A percentile compares a stretch with the other conserved stretches of the same genome.
Conservation (phyloP, 2,797 vertebrate species). For the Ptychadena robeensis region DNA sequence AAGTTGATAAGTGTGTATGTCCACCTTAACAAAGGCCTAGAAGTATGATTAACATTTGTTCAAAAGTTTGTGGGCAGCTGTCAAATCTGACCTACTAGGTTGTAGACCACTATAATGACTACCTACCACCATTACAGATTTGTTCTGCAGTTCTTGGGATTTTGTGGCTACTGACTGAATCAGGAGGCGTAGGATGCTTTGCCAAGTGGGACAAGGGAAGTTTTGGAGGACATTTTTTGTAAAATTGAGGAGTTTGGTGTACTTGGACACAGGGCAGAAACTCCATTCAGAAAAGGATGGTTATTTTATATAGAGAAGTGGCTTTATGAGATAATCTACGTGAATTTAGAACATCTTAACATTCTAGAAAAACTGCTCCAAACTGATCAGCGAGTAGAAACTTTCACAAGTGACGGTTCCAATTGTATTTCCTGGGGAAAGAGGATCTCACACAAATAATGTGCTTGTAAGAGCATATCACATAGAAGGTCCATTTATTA, state of each 20-base stretch:
- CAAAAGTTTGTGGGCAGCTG: too few relatives aligned
- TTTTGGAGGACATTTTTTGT: background rate
- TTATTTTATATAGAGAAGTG: background rate
- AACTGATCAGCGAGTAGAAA: background rate
- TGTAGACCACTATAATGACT: too few relatives aligned
- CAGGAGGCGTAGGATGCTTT: background rate
- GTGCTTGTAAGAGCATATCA: too few relatives aligned
- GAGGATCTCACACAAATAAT: too few relatives aligned
- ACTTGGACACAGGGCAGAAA: too few relatives aligned
- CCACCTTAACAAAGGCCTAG: too few relatives aligned
- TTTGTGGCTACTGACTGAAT: background rate
- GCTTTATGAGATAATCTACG: background rate
- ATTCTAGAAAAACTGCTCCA: too few relatives aligned
- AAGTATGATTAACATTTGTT: too few relatives aligned
- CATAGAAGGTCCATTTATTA: background rate
- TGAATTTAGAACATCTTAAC: background rate
- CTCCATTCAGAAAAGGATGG: background rate
- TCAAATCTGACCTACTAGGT: too few relatives aligned
- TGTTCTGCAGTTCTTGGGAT: too few relatives aligned
- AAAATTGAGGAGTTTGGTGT: background rate
- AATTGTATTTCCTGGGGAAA: background rate
- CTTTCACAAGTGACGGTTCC: background rate
- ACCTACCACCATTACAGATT: too few relatives aligned
- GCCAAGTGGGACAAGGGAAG: background rate
- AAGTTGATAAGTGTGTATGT: too few relatives aligned